A percentile compares a stretch with the other conserved stretches of the same genome.
phyloP scores from a whole-genome alignment of 2,797 vertebrate genomes.

The Buphagus erythrorhynchus region DNA sequence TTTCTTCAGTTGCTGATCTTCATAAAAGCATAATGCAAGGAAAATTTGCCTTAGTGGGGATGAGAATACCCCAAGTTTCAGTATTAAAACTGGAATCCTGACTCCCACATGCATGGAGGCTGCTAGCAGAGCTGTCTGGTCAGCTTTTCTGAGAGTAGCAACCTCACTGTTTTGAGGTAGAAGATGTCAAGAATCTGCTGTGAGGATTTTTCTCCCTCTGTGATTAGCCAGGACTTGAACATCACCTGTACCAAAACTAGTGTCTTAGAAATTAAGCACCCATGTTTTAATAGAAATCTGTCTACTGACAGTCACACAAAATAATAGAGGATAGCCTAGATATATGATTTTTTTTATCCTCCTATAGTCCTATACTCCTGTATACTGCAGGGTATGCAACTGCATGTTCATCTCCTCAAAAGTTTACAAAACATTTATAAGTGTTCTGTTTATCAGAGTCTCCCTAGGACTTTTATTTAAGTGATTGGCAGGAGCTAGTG shows the following conservation, averaged over 20 bases:
- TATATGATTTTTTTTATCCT: neutral
- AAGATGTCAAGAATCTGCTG: neutral
- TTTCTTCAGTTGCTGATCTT: neutral
- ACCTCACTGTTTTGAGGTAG: neutral
- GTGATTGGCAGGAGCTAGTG: neutral
- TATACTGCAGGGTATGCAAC: neutral
- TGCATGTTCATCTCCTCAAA: neutral
- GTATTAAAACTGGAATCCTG: neutral
- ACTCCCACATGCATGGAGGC: fast-evolving
- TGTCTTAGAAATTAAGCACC: neutral
- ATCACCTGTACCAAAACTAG: neutral
- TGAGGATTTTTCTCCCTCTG: neutral
- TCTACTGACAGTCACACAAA: neutral
- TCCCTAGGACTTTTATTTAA: neutral
- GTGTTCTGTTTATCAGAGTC: neutral
- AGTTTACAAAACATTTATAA: neutral
- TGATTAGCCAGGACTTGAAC: neutral
- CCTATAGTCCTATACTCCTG: no score
- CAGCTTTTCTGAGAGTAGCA: neutral
- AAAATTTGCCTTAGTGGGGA: neutral
- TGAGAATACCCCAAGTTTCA: neutral
- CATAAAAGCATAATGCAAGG: neutral
- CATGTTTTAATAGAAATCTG: neutral
- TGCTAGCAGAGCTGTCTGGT: neutral
- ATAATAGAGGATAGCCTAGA: neutral